A percentile compares a stretch with the other conserved stretches of the same genome.
Evolutionary conservation across 2,888 invertebrate species (phyloP).

Genomic region (Agrilus biguttatus): DNA sequence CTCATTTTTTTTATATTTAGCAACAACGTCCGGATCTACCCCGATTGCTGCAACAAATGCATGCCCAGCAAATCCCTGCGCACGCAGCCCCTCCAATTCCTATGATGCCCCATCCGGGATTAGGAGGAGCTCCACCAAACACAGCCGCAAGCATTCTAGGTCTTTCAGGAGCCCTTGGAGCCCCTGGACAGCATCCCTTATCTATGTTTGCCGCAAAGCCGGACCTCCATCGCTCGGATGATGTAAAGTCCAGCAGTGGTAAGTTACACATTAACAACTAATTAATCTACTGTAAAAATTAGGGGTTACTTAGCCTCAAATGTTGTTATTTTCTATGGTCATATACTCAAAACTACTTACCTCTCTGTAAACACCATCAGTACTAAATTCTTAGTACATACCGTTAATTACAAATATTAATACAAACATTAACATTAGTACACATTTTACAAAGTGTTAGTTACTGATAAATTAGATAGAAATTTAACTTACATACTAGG

Average conservation of each 20-base stretch:
- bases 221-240: slow-evolving; percentile 57
- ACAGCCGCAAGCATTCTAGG: slow-evolving; percentile 42
- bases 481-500: too few species aligned
- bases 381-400: too few species aligned
- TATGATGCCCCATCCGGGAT: slow-evolving; percentile 51
- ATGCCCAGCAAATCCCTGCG: slow-evolving; percentile 67
- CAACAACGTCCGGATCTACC: slow-evolving; percentile 74
- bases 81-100: slow-evolving; percentile 57
- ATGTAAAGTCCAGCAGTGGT: slow-evolving; percentile 62
- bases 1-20: slow-evolving; percentile 34
- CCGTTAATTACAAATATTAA: too few species aligned
- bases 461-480: too few species aligned
- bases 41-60: slow-evolving; percentile 78
- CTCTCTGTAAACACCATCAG: too few species aligned
- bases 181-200: slow-evolving; percentile 55
- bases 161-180: slow-evolving; percentile 43
- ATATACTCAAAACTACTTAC: too few species aligned
- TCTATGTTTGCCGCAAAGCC: slow-evolving; percentile 63
- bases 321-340: too few species aligned
- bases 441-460: too few species aligned
- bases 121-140: slow-evolving; percentile 36
- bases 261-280: slow-evolving; percentile 21
- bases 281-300: background rate
- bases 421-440: too few species aligned
- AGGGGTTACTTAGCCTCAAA: too few species aligned